Conservation (phyloP, 35 echinoderm and acorn worm genomes). For the Acanthaster planci region DNA sequence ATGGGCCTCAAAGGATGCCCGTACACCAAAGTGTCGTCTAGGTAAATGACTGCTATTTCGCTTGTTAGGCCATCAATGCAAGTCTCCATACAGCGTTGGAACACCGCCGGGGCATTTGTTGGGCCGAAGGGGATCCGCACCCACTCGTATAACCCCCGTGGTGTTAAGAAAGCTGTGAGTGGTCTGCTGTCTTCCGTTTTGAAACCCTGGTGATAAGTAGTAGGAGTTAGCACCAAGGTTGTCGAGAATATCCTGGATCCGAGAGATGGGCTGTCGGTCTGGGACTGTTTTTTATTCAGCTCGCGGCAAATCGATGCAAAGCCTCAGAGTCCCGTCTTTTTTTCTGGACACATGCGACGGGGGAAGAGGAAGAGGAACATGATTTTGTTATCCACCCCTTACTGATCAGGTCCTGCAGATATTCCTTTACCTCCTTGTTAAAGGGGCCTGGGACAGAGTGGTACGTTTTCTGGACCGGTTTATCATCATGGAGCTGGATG, state of each 20-base stretch:
- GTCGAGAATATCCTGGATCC: slow-evolving; percentile 72
- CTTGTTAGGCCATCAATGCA: slow-evolving; percentile 33
- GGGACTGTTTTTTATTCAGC: slow-evolving; percentile 29
- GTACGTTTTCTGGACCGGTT: slow-evolving; percentile 45
- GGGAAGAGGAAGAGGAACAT: slow-evolving; percentile 55
- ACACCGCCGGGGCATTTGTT: slow-evolving; percentile 35
- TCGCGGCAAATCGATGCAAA: slow-evolving; percentile 48
- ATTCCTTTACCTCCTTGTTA: slow-evolving; percentile 50
- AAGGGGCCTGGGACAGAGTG: slow-evolving; percentile 34
- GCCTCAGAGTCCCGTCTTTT: slow-evolving; percentile 35
- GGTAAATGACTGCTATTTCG: slow-evolving; percentile 25
- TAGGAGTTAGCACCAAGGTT: slow-evolving; percentile 27
- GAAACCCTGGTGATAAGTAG: slow-evolving; percentile 63
- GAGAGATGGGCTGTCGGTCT: slow-evolving; percentile 64
- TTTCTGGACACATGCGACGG: slow-evolving; percentile 66
- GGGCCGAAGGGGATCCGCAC: slow-evolving; percentile 50
- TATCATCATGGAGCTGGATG: slow-evolving; percentile 47
- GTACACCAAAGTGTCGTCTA: too few relatives aligned
- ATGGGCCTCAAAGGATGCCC: slow-evolving; percentile 28
- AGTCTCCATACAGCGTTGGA: slow-evolving; percentile 37
- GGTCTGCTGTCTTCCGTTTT: slow-evolving; percentile 1
- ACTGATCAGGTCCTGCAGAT: slow-evolving; percentile 42
- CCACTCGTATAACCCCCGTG: slow-evolving; percentile 22
- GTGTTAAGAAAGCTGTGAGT: slow-evolving; percentile 20
- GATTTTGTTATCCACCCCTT: slow-evolving; percentile 61